Conservation (phyloP, 2,797 vertebrate genomes). For the Mycteria americana region DNA sequence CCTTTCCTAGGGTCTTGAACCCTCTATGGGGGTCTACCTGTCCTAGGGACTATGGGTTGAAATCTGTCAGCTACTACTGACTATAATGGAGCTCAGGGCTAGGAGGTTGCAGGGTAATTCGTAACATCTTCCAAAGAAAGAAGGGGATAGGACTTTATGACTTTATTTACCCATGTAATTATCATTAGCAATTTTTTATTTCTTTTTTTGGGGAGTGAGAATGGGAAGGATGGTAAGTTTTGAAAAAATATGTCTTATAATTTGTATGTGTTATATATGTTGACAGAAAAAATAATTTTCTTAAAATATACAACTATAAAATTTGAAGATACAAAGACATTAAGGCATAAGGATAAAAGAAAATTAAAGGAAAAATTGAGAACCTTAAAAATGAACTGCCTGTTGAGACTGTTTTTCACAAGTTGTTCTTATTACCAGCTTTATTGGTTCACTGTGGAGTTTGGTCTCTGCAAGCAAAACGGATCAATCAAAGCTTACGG, state of each 20-base stretch:
- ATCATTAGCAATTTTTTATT: not conserved
- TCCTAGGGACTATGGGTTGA: not conserved
- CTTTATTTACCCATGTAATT: not conserved
- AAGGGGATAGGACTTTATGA: not conserved
- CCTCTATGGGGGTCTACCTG: not conserved
- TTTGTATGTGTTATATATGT: not conserved
- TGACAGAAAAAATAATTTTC: not conserved
- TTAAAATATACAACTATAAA: not conserved
- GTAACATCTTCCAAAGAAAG: not conserved
- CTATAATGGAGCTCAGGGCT: not conserved
- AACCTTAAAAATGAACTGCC: not conserved
- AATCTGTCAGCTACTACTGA: not conserved
- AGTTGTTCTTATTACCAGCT: slow-evolving; percentile 64
- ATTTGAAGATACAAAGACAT: not conserved
- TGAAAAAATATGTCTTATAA: not conserved
- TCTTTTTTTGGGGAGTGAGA: not conserved
- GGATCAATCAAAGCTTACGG: slow-evolving; percentile 81
- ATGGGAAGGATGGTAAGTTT: not conserved
- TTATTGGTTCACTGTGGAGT: slow-evolving; percentile 87
- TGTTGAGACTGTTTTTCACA: not conserved
- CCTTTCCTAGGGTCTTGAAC: not conserved
- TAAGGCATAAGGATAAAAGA: not conserved
- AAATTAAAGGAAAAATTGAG: not conserved
- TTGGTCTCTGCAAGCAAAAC: slow-evolving; percentile 85
- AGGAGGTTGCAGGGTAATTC: not conserved